Evolutionary conservation across 1,140 invertebrate genomes (phyloP), one percentile per base, ranked within the genome.

Genomic region (Achatina immaculata): DNA sequence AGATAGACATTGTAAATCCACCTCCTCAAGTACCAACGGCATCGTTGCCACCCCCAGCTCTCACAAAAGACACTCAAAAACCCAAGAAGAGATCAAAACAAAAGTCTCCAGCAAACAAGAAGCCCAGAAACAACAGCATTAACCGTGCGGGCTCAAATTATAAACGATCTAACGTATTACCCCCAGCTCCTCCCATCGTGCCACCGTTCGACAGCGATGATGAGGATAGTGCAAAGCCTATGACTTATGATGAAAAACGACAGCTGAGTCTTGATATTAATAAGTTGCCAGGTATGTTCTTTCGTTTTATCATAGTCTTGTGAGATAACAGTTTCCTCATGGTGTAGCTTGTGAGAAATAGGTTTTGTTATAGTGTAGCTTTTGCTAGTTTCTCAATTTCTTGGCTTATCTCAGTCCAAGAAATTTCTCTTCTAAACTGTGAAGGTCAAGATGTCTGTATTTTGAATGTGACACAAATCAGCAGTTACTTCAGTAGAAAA

Each of bases 221-320:
- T 85, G 98, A 99, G 90, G 98, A 99, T 89, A 97, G 95, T 92
- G 96, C 97, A 82, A 97, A 97, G 91, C 98, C 98, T 82, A 99
- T 99, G 98, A 98, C 97, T 51, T 99, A 99, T 90, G 98, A 99
- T 92, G 98, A 99, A 92, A 99, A 99, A 92, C 93, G 98, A 86
- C 97, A 99, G 92, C 94, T 99, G 69, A 99, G 97, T 87, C 94
- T 99, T 87, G 98, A 99, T 92, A 99, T 99, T 88, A 99, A 99
- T 92, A 99, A 99, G 93, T 92, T 99, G 89, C 98, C 98, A 88
- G 97, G 97, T 97, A 92, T 92, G 89, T n/a, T n/a, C n/a, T n/a
- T n/a, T n/a, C n/a, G n/a, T n/a, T n/a, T n/a, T n/a, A n/a, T n/a
- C n/a, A n/a, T n/a, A n/a, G n/a, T n/a, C n/a, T n/a, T n/a, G n/a